phyloP scores from a whole-genome alignment of 2,797 vertebrate species.

The Morus bassanus region DNA sequence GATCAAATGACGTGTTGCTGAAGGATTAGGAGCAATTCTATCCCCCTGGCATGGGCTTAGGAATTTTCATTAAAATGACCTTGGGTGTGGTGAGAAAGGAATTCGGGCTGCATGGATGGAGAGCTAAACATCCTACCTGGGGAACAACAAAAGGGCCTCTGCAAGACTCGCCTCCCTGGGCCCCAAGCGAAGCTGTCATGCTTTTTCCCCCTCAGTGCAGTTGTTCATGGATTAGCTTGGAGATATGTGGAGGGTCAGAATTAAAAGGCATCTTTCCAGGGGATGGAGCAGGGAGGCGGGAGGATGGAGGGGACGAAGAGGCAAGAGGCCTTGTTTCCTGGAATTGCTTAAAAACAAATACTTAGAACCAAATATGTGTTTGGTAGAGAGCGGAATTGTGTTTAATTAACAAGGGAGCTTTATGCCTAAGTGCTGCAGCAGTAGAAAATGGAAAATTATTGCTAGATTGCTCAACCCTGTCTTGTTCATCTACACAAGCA shows the following conservation, averaged over 20 bases:
- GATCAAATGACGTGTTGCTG: slow-evolving; percentile 84
- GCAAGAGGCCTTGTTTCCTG: slow-evolving; percentile 3
- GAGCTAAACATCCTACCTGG: slow-evolving; percentile 67
- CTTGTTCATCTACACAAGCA: background rate
- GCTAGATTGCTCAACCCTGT: background rate
- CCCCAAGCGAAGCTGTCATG: slow-evolving; percentile 7
- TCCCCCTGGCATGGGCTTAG: slow-evolving; percentile 84
- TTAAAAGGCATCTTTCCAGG: background rate
- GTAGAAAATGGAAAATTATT: background rate
- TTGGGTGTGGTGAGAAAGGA: slow-evolving; percentile 89
- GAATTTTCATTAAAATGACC: slow-evolving; percentile 97
- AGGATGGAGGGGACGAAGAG: background rate
- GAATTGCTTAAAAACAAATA: background rate
- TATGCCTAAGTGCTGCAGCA: background rate
- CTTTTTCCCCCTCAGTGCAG: background rate
- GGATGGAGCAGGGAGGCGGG: background rate
- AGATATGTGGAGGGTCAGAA: background rate
- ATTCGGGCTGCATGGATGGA: slow-evolving; percentile 68
- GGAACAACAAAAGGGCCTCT: slow-evolving; percentile 41
- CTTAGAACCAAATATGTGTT: background rate
- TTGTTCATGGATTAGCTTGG: slow-evolving; percentile 13
- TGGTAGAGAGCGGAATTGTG: background rate
- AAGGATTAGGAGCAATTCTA: slow-evolving; percentile 91
- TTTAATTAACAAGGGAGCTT: background rate
- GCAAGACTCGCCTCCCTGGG: background rate